Evolutionary conservation across 2,113 vertebrate genomes (phyloP).

Genomic region (Neotragus moschatus): DNA sequence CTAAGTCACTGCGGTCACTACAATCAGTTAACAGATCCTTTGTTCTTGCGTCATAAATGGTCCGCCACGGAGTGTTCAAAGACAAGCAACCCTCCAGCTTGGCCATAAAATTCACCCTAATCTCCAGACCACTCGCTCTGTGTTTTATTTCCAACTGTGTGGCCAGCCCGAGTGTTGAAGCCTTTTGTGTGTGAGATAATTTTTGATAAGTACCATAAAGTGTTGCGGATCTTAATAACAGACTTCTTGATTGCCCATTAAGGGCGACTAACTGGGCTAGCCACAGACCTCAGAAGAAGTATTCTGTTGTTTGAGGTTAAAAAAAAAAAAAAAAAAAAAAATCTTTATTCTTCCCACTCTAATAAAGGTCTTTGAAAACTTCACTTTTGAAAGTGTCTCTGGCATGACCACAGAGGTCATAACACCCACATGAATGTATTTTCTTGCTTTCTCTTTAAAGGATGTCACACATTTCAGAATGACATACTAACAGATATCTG

Average conservation of each 20-base stretch:
- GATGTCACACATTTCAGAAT: background rate
- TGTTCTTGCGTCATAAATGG: background rate
- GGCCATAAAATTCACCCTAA: slow-evolving; percentile 13
- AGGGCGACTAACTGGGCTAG: background rate
- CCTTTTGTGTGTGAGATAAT: background rate
- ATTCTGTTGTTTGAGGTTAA: background rate
- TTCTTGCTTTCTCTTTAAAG: too few species aligned
- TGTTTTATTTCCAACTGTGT: background rate
- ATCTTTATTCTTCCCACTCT: background rate
- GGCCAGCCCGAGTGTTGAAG: background rate
- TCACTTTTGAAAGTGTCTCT: background rate
- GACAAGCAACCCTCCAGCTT: background rate
- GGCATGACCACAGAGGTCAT: accelerated
- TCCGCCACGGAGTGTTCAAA: background rate
- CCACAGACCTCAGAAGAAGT: background rate
- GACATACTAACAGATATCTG: accelerated
- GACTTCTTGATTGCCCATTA: background rate
- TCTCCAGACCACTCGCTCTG: background rate
- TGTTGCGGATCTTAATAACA: background rate
- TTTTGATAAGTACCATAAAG: background rate
- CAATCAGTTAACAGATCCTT: background rate
- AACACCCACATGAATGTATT: background rate
- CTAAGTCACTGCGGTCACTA: accelerated
- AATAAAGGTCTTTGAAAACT: background rate
- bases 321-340: background rate